Base-by-base conservation (phyloP, 1,140 invertebrate genomes). In the Trichomalopsis sarcophagae region DNA sequence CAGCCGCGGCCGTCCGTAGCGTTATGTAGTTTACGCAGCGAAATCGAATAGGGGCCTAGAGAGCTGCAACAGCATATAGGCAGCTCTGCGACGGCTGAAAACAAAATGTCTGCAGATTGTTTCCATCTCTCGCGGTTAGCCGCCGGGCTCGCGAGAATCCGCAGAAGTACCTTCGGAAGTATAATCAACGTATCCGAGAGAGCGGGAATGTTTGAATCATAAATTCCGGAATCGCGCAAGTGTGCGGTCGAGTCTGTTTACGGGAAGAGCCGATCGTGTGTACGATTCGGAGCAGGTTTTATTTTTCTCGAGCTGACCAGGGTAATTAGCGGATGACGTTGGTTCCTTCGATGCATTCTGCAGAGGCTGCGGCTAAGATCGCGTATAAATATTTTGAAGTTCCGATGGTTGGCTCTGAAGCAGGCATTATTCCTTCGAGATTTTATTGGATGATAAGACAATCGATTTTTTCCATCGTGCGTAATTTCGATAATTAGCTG, bases 91-190 rank as follows among this genome's bases (percentile, higher is more conserved):
- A 23, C 10, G 44, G 73, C 13, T n/a, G 2, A 82, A 36, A 81
- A 85, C 76, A 81, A 80, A 81, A 81, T 80, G 71, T 81, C 44
- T 81, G 62, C 71, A 75, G 50, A 47, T 84, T 71, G 66, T 71
- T 79, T 79, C 36, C 44, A 11, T 81, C 66, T 81, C 40, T 62
- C n/a, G 66, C 21, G 79, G 79, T 30, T 71, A 47, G 10, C 17
- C 71, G 4, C 7, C 44, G 23, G 2, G 33, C 33, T 36, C 0
- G 33, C 36, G n/a, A 66, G 73, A 76, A 75, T 82, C 73, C 81
- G 50, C 73, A 76, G 55, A 81, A 76, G 40, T 76, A 23, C 78
- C 30, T 74, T n/a, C 47, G 50, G 4, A 44, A 75, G 33, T 75
- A 27, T 82, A 74, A 75, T 82, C 71, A 82, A 82, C 27, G 66